Evolutionary conservation across 1,140 invertebrate genomes (phyloP).

Genomic region (Nylanderia fulva): DNA sequence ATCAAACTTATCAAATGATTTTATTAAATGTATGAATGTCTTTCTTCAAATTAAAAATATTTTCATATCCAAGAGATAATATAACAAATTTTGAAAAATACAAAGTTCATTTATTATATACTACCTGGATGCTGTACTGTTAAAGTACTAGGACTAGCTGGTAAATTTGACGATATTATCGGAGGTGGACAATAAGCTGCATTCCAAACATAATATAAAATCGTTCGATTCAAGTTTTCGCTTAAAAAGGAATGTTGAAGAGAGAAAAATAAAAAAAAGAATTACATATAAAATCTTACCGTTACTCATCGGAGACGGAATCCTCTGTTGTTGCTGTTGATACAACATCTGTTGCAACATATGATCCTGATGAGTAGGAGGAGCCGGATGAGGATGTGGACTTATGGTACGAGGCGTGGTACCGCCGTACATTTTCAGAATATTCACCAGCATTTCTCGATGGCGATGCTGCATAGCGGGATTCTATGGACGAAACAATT

Average conservation of each 20-base stretch:
- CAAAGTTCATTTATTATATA: conserved; percentile 38
- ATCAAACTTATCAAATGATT: neutral
- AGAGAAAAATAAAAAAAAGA: neutral
- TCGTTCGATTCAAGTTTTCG: conserved; percentile 23
- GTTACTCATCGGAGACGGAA: conserved; percentile 86
- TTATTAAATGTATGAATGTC: neutral
- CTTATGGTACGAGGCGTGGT: conserved; percentile 85
- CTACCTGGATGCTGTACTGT: conserved; percentile 88
- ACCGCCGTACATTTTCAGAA: conserved; percentile 87
- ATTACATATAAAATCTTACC: conserved; percentile 74
- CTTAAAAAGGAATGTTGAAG: neutral
- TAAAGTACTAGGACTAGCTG: conserved; percentile 88
- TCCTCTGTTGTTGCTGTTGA: conserved; percentile 83
- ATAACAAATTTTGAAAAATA: conserved; percentile 6
- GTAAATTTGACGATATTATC: conserved; percentile 88
- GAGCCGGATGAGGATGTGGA: conserved; percentile 83
- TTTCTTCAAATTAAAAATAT: neutral
- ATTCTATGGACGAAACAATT: conserved; percentile 83
- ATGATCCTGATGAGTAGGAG: conserved; percentile 81
- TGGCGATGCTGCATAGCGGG: conserved; percentile 90
- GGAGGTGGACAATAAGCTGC: conserved; percentile 88
- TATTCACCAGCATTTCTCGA: conserved; percentile 90
- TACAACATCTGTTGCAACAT: conserved; percentile 83
- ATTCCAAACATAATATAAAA: conserved; percentile 78
- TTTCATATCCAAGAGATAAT: neutral